Percentiles rank a stretch among this genome's conserved stretches.
These are phyloP conservation scores for Solenopsis fugax DNA, from an alignment of 1,140 invertebrate genomes.

Conservation along the genomic window DNA sequence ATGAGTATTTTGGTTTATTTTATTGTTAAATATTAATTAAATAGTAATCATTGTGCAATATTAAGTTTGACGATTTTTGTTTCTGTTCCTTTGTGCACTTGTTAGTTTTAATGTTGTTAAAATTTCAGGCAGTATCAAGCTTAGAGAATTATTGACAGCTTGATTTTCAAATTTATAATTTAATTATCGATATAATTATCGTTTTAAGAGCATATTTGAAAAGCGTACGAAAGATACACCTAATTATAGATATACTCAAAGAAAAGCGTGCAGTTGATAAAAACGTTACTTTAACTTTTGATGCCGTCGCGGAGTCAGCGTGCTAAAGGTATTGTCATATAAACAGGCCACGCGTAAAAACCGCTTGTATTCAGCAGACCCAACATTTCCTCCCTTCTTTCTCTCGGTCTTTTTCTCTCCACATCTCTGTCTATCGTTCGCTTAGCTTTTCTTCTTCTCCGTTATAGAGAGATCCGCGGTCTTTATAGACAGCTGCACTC, in stretches of 20 bases:
- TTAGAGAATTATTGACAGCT: not conserved
- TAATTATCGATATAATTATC: not conserved
- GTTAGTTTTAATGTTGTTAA: not conserved
- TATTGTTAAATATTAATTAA: too few relatives aligned
- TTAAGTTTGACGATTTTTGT: too few relatives aligned
- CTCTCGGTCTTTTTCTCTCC: not conserved
- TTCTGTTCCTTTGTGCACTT: not conserved
- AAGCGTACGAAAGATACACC: not conserved
- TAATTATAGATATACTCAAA: conserved; percentile 35
- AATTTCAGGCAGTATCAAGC: not conserved
- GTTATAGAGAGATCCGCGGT: conserved; percentile 34
- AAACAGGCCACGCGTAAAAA: conserved; percentile 76
- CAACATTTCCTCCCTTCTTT: conserved; percentile 37
- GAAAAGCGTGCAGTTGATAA: conserved; percentile 50
- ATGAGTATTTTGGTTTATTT: too few relatives aligned
- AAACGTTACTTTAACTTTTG: conserved; percentile 57
- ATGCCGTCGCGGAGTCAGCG: conserved; percentile 49
- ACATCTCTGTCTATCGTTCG: not conserved
- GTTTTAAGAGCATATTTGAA: not conserved
- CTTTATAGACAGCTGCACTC: conserved; percentile 73
- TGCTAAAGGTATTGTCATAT: conserved; percentile 74
- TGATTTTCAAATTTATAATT: not conserved
- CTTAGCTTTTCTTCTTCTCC: conserved; percentile 31
- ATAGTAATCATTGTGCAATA: too few relatives aligned
- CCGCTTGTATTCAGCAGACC: conserved; percentile 71